Evolutionary conservation across 2,797 vertebrate species (phyloP), one percentile per base, ranked within the genome.

Genomic region (Lemur catta): DNA sequence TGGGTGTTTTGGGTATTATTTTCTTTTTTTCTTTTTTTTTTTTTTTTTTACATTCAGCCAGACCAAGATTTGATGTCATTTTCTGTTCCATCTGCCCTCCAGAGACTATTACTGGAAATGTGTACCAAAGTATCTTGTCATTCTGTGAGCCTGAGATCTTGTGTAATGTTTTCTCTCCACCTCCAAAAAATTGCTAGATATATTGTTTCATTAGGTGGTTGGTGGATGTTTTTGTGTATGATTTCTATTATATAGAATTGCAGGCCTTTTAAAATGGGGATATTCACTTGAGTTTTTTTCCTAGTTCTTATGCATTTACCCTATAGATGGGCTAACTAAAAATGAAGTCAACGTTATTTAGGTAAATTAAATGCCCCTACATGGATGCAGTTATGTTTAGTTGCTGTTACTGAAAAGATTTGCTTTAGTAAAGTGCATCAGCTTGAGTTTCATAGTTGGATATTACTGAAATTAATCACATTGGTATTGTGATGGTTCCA

Each of bases 241-340:
- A 50, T 84, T 91, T 89, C 93, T 96, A 61, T 69, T 92, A 35
- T 57, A 33, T 57, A 79, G n/a, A 94, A 87, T 74, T 91, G 38
- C 8, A 67, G 74, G 50, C 35, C 41, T 95, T 96, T 84, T 93
- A 8, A 91, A 93, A 76, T 94, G 35, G 30, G 20, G 63, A 20
- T 84, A 30, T 65, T 93, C 74, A 20, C 11, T 92, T 33, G 11
- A 78, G 1, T 67, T 75, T 71, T 74, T 74, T 86, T 75, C 59
- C 67, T 75, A 84, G 33, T 26, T 85, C 14, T 9, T 90, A 30
- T 89, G 26, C 30, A 48, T 93, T 80, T 96, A 89, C 30, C 67
- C 3, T 94, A 13, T 61, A 46, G 20, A n/a, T 90, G 38, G 30
- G 55, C 46, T 84, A 89, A 93, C 10, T 78, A 63, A 65, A 63